Evolutionary conservation across 2,888 invertebrate species (phyloP), one percentile per base, ranked within the genome.

Genomic region (Poecilobothrus nobilitatus): DNA sequence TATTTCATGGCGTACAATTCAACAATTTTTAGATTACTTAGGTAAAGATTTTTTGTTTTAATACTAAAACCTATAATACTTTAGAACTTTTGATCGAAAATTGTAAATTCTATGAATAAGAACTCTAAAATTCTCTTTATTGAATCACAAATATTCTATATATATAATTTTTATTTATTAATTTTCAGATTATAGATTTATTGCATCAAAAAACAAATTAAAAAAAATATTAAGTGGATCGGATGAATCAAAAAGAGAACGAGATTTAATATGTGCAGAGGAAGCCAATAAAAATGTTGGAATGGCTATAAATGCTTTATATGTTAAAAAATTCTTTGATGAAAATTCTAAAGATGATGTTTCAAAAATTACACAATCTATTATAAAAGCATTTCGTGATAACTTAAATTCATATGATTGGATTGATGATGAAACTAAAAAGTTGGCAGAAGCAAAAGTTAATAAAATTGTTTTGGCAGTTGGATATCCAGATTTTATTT

Each of bases 391-490:
- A 0, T 97, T 97, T 80, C 91, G 91, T 77, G 85, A 86, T 68
- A 91, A 95, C 77, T 85, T 97, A 10, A 86, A 87, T 72, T 88
- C 91, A 71, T 82, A 95, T 69, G 86, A 88, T 67, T 97, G 97
- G 97, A 96, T 97, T 95, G 96, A 97, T 76, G 82, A 86, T 2
- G 90, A 92, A 76, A 97, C 97, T 0, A 86, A 90, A 71, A 82
- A 84, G 41, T 87, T 92, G 4, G 96, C 96, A 0, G 88, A 91
- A 72, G 87, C 88, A 9, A 97, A 97, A 79, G 95, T 94, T 0
- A 91, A 94, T 77, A 90, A 93, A 3, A 95, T 95, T 70, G 90
- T 91, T 61, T 92, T 95, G 76, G 93, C 94, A 91, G 96, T 97
- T 73, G 89, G 95, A 63, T 97, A 93, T 79, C 96, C 96, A 0